Evolutionary conservation across 1,140 invertebrate species (phyloP).

Genomic region (Cydia pomonella): DNA sequence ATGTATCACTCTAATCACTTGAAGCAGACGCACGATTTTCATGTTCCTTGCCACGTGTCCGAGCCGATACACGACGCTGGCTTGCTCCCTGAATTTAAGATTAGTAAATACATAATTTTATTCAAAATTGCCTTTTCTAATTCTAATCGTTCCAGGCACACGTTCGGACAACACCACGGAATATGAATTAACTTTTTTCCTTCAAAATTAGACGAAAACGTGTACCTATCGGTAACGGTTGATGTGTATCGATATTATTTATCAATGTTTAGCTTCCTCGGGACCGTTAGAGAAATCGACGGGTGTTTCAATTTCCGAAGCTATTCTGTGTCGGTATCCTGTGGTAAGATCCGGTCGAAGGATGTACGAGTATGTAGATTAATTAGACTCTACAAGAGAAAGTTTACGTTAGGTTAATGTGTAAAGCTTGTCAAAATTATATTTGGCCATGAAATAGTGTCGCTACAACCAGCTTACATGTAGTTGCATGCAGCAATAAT

Average conservation of each 20-base stretch:
- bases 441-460: too few relatives aligned
- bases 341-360: constrained; percentile 39
- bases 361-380: neutral
- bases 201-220: constrained; percentile 29
- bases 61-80: constrained; percentile 65
- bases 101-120: constrained; percentile 72
- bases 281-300: constrained; percentile 47
- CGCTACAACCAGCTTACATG: too few relatives aligned
- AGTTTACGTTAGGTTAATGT: too few relatives aligned
- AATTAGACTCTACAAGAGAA: neutral
- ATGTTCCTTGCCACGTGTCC: constrained; percentile 75
- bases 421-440: too few relatives aligned
- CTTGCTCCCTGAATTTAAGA: constrained; percentile 68
- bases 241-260: constrained; percentile 48
- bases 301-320: constrained; percentile 35
- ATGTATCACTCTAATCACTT: constrained; percentile 34
- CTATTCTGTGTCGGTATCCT: constrained; percentile 42
- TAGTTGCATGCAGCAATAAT: too few relatives aligned
- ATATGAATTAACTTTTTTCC: constrained; percentile 57
- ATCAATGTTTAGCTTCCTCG: constrained; percentile 47
- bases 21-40: constrained; percentile 73
- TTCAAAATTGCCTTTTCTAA: constrained; percentile 72
- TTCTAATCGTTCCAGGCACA: constrained; percentile 66
- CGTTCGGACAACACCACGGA: constrained; percentile 57
- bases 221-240: constrained; percentile 40